Evolutionary conservation across 1,140 invertebrate species (phyloP).

Genomic region (Lasioglossum albipes): DNA sequence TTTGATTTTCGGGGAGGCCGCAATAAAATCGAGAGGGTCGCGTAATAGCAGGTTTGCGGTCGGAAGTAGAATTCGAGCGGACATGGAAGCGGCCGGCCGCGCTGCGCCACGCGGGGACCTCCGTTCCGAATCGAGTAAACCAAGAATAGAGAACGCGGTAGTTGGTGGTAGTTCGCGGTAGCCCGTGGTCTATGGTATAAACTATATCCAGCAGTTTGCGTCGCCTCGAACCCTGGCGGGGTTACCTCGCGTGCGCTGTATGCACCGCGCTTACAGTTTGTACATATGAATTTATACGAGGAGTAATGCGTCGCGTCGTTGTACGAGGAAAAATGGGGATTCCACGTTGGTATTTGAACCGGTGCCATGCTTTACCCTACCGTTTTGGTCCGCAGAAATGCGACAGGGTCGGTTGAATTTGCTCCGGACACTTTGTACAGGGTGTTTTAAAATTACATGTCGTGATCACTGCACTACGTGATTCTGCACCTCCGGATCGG

Average conservation of each 20-base stretch:
- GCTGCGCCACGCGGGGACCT: not conserved
- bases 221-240: not conserved
- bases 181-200: conserved; percentile 9
- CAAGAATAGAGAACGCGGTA: conserved; percentile 1
- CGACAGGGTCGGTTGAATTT: too few species aligned
- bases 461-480: too few species aligned
- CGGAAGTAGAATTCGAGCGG: conserved; percentile 3
- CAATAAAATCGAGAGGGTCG: conserved; percentile 27
- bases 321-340: too few species aligned
- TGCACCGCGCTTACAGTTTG: conserved; percentile 26
- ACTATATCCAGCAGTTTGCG: conserved; percentile 45
- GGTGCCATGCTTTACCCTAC: too few species aligned
- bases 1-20: conserved; percentile 21
- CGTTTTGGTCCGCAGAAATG: too few species aligned
- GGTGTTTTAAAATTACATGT: too few species aligned
- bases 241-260: not conserved
- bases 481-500: too few species aligned
- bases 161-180: too few species aligned
- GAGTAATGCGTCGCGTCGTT: not conserved
- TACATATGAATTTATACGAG: conserved; percentile 9
- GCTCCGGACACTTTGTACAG: too few species aligned
- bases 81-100: not conserved
- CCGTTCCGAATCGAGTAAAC: conserved; percentile 47
- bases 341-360: too few species aligned
- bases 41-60: conserved; percentile 30